Evolutionary conservation across 2,113 vertebrate genomes (phyloP).

Genomic region (Capreolus pygargus): DNA sequence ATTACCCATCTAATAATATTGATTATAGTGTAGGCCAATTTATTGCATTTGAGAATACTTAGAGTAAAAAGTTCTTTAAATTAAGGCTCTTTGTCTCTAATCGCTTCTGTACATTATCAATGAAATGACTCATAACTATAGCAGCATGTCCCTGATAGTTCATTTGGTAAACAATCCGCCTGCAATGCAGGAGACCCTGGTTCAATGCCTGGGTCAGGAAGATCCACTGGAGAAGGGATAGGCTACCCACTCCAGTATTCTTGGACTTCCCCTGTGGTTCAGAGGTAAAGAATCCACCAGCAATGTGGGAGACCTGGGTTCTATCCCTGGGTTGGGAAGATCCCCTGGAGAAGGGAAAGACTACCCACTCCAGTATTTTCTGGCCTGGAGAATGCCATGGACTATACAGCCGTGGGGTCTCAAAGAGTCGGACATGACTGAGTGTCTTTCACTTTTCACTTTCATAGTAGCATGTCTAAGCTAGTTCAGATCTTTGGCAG

Average conservation of each 20-base stretch:
- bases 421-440: neutral
- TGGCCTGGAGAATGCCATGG: neutral
- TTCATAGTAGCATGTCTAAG: neutral
- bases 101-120: neutral
- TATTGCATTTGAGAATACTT: neutral
- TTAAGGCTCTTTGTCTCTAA: neutral
- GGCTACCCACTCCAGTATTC: neutral
- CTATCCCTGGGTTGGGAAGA: neutral
- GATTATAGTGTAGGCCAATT: neutral
- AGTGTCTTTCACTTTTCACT: neutral
- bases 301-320: neutral
- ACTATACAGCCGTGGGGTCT: neutral
- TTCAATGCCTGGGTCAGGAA: neutral
- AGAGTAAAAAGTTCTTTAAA: neutral
- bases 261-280: neutral
- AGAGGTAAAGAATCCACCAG: neutral
- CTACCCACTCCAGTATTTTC: neutral
- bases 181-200: neutral
- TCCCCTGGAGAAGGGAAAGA: neutral
- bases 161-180: neutral
- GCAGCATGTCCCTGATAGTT: neutral
- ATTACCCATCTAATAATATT: neutral
- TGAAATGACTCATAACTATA: neutral
- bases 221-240: neutral
- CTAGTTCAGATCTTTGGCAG: slow-evolving; percentile 29